Evolutionary conservation across 2,888 invertebrate genomes (phyloP), one percentile per base, ranked within the genome.

Genomic region (Stenodera caucasica): DNA sequence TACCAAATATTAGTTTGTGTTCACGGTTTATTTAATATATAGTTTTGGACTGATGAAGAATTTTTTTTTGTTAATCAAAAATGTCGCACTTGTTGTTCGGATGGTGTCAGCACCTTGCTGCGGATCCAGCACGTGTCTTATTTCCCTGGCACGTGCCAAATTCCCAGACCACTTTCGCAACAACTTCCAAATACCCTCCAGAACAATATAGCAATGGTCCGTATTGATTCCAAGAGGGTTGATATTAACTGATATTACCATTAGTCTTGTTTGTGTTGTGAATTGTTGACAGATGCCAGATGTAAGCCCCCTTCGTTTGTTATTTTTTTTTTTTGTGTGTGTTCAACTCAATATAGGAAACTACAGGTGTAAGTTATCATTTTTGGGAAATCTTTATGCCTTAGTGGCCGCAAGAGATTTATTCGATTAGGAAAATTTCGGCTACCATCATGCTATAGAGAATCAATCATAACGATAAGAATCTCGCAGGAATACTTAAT

Each of bases 131-230:
- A 81, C 79, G 79, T 80, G 80, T 61, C 67, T 55, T 59, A 56
- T 70, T 80, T 81, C 80, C 80, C 80, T 74, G 71, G 70, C 81
- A 81, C 79, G 81, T 81, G 81, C 64, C 70, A 58, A 55, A 73
- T 72, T 80, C 79, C 75, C 80, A 78, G 72, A 63, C 71, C 75
- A 77, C 77, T 63, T 53, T 77, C 76, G 74, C 72, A 49, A 50
- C 50, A 58, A 57, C 53, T 58, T 7, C 26, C 52, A 54, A 53
- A 53, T 50, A 35, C 45, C 57, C 12, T 9, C 45, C 21, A 11
- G 1, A 45, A 45, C 12, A 45, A 45, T 45, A 45, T 40, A 64
- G 69, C 74, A 74, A 68, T 72, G 70, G 74, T 65, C 70, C 72
- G 69, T 69, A 64, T 69, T 72, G 75, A 73, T 75, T 74, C 12